A percentile compares a stretch with the other conserved stretches of the same genome.
phyloP scores from a whole-genome alignment of 1,140 invertebrate species.

The Platyscapa corneri region DNA sequence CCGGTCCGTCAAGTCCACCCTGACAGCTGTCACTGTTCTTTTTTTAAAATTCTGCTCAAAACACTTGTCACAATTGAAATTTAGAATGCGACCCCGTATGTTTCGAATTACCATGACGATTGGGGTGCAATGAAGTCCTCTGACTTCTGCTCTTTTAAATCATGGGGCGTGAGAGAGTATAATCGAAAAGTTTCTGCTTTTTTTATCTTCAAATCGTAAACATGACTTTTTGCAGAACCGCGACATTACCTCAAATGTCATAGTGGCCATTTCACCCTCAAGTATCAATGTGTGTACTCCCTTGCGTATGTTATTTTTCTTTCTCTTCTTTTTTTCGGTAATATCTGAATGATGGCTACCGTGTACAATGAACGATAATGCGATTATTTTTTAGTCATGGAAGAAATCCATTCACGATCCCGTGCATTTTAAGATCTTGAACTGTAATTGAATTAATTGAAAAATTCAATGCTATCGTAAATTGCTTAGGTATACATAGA shows the following conservation, averaged over 20 bases:
- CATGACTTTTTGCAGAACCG: conserved; percentile 55
- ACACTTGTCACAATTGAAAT: conserved; percentile 66
- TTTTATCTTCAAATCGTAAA: conserved; percentile 52
- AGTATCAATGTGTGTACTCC: neutral
- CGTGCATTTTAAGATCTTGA: neutral
- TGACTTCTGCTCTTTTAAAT: conserved; percentile 60
- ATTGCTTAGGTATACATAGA: too few relatives aligned
- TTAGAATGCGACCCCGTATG: conserved; percentile 57
- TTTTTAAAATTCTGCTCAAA: conserved; percentile 43
- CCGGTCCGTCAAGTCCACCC: conserved; percentile 64
- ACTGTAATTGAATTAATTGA: neutral
- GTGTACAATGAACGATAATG: neutral
- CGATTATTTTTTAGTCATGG: conserved; percentile 6
- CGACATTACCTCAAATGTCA: conserved; percentile 35
- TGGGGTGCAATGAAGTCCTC: conserved; percentile 52
- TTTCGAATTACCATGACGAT: conserved; percentile 66
- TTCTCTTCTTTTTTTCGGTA: neutral
- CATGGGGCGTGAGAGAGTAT: conserved; percentile 56
- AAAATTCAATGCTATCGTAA: too few relatives aligned
- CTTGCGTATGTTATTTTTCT: neutral
- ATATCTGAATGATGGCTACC: neutral
- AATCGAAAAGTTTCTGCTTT: conserved; percentile 53
- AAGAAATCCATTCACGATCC: neutral
- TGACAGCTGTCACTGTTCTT: conserved; percentile 70
- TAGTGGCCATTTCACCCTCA: conserved; percentile 36